Conservation (phyloP, 1,140 invertebrate species). For the Nomia melanderi region DNA sequence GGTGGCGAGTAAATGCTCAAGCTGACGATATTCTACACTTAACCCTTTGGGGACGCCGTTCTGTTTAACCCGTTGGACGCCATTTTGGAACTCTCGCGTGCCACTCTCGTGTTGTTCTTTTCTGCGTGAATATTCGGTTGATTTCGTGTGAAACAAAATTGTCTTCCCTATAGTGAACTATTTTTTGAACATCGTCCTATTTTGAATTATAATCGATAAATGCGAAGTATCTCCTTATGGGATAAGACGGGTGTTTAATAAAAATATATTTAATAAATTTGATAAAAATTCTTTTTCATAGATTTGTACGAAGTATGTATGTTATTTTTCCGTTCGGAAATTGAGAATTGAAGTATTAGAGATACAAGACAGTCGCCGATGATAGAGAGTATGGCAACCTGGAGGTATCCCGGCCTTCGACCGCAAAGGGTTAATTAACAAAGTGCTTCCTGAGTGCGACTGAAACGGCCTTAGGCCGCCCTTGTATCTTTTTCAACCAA, state of each 20-base stretch:
- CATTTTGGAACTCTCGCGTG: neutral
- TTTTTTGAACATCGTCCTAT: neutral
- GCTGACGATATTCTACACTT: constrained; percentile 29
- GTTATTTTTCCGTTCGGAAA: constrained; percentile 10
- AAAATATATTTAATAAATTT: too few species aligned
- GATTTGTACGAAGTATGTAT: neutral
- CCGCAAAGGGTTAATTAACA: constrained; percentile 42
- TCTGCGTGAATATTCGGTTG: too few species aligned
- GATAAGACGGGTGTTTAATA: neutral
- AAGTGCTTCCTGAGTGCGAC: constrained; percentile 42
- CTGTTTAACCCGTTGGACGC: neutral
- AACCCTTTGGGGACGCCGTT: constrained; percentile 40
- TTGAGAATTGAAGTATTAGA: neutral
- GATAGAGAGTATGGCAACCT: neutral
- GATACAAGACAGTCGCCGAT: neutral
- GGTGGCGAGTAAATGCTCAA: constrained; percentile 41
- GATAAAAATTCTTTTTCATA: neutral
- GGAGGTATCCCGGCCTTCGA: constrained; percentile 25
- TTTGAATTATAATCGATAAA: too few species aligned
- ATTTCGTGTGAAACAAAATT: neutral
- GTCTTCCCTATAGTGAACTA: neutral
- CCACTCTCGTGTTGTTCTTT: neutral
- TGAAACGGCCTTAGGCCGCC: constrained; percentile 43
- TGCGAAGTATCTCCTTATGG: neutral
- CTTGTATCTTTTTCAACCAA: constrained; percentile 32